phyloP scores from a whole-genome alignment of 2,797 vertebrate species.

The Esox lucius region DNA sequence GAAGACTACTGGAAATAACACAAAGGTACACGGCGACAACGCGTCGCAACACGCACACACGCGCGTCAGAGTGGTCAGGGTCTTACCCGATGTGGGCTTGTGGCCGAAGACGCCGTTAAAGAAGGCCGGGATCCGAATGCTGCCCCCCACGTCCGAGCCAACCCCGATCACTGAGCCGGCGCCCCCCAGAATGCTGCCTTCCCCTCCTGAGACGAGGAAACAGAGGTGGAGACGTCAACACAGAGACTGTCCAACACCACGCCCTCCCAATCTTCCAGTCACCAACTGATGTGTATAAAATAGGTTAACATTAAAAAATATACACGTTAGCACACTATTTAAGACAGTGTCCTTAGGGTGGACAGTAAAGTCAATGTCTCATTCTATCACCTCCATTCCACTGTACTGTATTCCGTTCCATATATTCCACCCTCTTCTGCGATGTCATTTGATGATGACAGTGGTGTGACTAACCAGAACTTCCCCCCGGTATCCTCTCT shows the following conservation, averaged over 20 bases:
- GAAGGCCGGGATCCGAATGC: constrained; percentile 82
- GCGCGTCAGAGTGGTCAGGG: background rate
- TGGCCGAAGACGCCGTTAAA: constrained; percentile 85
- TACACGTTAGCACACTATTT: background rate
- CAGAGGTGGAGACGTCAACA: background rate
- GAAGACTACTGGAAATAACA: background rate
- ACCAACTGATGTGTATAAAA: too few species aligned
- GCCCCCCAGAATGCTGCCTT: constrained; percentile 73
- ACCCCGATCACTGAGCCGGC: constrained; percentile 78
- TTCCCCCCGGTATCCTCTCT: constrained; percentile 75
- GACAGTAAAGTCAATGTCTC: background rate
- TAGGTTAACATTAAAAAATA: too few species aligned
- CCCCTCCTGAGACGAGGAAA: constrained; percentile 69
- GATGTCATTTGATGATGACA: background rate
- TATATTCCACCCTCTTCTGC: background rate
- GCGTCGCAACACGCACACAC: constrained; percentile 2
- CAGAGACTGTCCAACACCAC: too few species aligned
- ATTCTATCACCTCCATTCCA: background rate
- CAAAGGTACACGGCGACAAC: background rate
- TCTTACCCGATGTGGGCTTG: constrained; percentile 76
- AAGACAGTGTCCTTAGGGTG: background rate
- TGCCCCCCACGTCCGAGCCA: constrained; percentile 81
- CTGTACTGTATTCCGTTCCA: background rate
- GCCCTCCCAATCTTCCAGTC: too few species aligned
- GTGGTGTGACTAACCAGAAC: constrained; percentile 69